Conservation (phyloP, 2,797 vertebrate genomes). For the Micrastur ruficollis region DNA sequence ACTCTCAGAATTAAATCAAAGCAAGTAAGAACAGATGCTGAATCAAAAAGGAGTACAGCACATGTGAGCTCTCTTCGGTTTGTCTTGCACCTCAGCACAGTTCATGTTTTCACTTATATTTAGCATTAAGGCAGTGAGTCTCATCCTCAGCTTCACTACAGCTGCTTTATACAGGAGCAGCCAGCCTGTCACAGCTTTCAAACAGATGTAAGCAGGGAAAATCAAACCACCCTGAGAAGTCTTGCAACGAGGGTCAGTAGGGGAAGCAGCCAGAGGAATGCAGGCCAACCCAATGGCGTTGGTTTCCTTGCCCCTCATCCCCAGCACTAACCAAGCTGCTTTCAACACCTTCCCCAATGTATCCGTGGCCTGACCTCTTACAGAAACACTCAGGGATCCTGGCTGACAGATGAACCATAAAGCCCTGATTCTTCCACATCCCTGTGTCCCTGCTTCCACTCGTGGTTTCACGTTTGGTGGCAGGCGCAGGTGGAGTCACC, state of each 20-base stretch:
- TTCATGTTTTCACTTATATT: neutral
- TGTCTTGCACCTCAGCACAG: conserved; percentile 29
- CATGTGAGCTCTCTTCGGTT: neutral
- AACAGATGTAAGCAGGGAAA: neutral
- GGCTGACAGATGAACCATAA: neutral
- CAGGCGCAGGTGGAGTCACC: neutral
- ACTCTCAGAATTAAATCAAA: conserved; percentile 51
- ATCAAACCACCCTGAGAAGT: neutral
- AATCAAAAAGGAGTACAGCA: conserved; percentile 20
- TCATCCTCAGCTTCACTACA: neutral
- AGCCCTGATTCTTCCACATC: neutral
- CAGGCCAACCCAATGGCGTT: neutral
- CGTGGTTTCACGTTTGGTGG: neutral
- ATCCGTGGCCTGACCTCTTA: neutral
- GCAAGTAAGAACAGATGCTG: conserved; percentile 40
- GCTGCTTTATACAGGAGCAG: conserved; percentile 4
- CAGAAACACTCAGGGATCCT: neutral
- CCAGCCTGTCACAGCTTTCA: neutral
- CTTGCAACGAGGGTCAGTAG: neutral
- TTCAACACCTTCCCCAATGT: neutral
- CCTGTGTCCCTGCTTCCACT: neutral
- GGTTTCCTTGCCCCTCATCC: neutral
- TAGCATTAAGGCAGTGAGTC: neutral
- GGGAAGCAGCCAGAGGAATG: neutral
- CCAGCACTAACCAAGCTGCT: neutral